phyloP scores from a whole-genome alignment of 2,797 vertebrate genomes.

The Cetoscarus ocellatus region DNA sequence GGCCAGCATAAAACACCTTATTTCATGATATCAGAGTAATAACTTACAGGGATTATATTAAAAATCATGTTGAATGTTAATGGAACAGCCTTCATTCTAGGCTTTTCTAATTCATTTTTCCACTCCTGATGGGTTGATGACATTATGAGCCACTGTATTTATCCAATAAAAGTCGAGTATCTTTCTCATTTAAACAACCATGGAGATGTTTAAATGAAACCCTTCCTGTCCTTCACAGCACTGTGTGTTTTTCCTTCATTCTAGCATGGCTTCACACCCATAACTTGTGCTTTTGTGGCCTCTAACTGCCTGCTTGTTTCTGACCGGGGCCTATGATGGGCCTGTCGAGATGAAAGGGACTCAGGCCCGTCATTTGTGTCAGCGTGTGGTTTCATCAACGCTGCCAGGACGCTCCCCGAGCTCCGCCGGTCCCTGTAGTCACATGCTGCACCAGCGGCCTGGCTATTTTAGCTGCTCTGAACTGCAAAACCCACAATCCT shows the following conservation, averaged over 20 bases:
- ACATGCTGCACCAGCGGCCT: conserved; percentile 64
- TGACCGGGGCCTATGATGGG: conserved; percentile 72
- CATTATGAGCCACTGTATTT: background rate
- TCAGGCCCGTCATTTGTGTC: conserved; percentile 81
- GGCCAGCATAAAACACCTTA: background rate
- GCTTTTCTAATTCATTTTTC: background rate
- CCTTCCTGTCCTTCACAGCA: conserved; percentile 69
- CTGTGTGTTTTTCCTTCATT: conserved; percentile 63
- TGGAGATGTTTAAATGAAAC: conserved; percentile 69
- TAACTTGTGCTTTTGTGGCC: conserved; percentile 75
- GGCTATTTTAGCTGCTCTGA: conserved; percentile 84
- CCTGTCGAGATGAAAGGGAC: conserved; percentile 79
- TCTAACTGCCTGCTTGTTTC: conserved; percentile 66
- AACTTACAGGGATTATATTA: background rate
- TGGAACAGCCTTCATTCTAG: background rate
- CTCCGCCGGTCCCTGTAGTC: conserved; percentile 74
- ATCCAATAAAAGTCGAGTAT: conserved; percentile 41
- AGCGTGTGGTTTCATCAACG: conserved; percentile 72
- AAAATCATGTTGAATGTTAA: background rate
- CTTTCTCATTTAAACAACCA: conserved; percentile 41
- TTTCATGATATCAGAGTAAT: background rate
- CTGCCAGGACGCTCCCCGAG: conserved; percentile 71
- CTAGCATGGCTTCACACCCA: conserved; percentile 56
- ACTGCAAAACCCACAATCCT: conserved; percentile 85
- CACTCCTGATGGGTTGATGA: background rate